phyloP scores from a whole-genome alignment of 2,888 invertebrate genomes.

The Zygothrica quintamaculata region DNA sequence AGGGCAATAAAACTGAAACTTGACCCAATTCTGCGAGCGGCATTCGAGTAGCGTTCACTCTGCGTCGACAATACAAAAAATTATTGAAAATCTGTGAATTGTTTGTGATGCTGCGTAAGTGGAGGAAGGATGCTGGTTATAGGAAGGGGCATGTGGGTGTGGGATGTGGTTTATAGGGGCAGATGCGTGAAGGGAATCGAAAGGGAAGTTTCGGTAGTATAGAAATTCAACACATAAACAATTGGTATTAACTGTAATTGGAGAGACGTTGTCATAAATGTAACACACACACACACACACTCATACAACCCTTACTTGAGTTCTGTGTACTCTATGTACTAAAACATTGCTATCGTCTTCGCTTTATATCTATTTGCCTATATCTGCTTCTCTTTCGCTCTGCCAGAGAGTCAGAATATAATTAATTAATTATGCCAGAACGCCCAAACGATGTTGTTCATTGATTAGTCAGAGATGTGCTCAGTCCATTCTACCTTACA shows the following conservation, averaged over 20 bases:
- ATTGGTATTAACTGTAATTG: neutral
- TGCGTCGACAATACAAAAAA: conserved; percentile 48
- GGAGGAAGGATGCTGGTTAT: too few species aligned
- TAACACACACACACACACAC: too few species aligned
- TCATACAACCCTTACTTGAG: too few species aligned
- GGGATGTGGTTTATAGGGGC: neutral
- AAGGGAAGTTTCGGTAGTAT: too few species aligned
- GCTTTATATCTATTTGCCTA: too few species aligned
- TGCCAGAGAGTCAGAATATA: conserved; percentile 3
- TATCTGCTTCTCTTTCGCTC: neutral
- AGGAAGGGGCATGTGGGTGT: neutral
- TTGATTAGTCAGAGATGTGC: conserved; percentile 24
- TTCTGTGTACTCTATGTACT: too few species aligned
- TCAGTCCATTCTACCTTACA: neutral
- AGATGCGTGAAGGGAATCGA: too few species aligned
- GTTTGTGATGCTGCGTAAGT: neutral
- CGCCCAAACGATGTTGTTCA: conserved; percentile 36
- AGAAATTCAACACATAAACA: too few species aligned
- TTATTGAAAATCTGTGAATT: conserved; percentile 44
- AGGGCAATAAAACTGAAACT: conserved; percentile 76
- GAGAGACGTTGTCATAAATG: too few species aligned
- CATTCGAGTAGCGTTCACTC: conserved; percentile 45
- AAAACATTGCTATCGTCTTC: too few species aligned
- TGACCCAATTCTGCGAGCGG: conserved; percentile 71
- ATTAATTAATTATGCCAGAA: conserved; percentile 10